Evolutionary conservation across 2,888 invertebrate species (phyloP), one percentile per base, ranked within the genome.

Genomic region (Esperia sulphurella): DNA sequence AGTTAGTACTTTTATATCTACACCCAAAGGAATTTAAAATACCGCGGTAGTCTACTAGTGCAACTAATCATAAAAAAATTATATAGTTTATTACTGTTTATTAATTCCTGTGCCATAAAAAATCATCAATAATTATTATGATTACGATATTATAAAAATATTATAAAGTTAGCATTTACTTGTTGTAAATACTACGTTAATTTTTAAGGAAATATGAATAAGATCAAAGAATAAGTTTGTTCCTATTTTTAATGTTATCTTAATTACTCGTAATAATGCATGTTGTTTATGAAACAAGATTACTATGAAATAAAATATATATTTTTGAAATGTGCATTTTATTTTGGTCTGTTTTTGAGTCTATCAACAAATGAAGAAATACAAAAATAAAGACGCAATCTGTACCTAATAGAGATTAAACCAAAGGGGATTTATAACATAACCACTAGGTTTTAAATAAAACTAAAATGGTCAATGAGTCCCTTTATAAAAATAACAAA

Each of bases 171-270:
- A 59, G 55, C 55, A 56, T 64, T 63, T 63, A 60, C 55, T 46
- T 9, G 35, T 50, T 64, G 63, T 65, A 63, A 65, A 64, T 65
- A 63, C 55, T 58, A 57, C 6, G 39, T 31, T 35, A 33, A 29
- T 35, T 21, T 13, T 13, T 43, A 41, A 29, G 8, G 33, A 37
- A 8, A 41, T 45, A 46, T 31, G 52, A 56, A 57, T 35, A 35
- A 10, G 35, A 35, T 35, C 35, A 35, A 35, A 35, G 10, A 53
- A 49, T 54, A 45, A 48, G 12, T 38, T 49, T 49, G 59, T 63
- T 62, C 60, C 57, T 63, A 50, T 50, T 46, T 46, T 45, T 39
- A 31, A 13, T 31, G 21, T 41, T 41, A n/a, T 41, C 12, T 41
- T 14, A 8, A n/a, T n/a, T n/a, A n/a, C n/a, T n/a, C n/a, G n/a